Evolutionary conservation across 1,140 invertebrate species (phyloP), one percentile per base, ranked within the genome.

Genomic region (Heliconius melpomene): DNA sequence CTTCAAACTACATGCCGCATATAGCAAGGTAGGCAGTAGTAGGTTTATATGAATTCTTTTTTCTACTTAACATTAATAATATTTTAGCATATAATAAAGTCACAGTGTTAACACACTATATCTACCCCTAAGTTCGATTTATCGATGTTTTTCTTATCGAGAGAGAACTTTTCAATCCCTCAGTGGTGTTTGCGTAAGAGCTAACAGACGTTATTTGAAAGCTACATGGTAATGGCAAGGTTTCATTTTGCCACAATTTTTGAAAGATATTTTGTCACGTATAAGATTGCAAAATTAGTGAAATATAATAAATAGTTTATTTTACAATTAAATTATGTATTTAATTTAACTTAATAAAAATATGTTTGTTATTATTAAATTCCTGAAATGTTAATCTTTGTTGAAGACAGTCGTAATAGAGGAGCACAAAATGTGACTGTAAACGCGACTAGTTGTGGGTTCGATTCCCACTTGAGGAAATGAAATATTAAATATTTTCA

Each of bases 111-210:
- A 7, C 1, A 16, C 81, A 75, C 75, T 38, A 75, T 81, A 81
- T 83, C 83, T 77, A 82, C 75, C 84, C 82, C 84, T 89, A 90
- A 90, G 85, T 90, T 87, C 86, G 88, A 93, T 91, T 93, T 93
- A 93, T 91, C 86, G 88, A 86, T 93, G 90, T 91, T 92, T 91
- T 92, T 92, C 88, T 87, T 90, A 75, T 82, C 74, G 79, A 80
- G 82, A 78, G 84, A 81, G 82, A 90, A 93, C 84, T 93, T 91
- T 87, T 84, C 87, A 91, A 90, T 88, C 87, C 85, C 86, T 87
- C 84, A 77, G 80, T 81, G 84, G 87, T 90, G 89, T 91, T 92
- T 92, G 87, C 86, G 73, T 81, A 87, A 87, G 84, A 86, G 90
- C 87, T 92, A 88, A 92, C 83, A 78, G 81, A 82, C 74, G 81